These are phyloP conservation scores for Ptyas mucosa DNA, from an alignment of 2,113 vertebrate genomes.

Conservation along the genomic window DNA sequence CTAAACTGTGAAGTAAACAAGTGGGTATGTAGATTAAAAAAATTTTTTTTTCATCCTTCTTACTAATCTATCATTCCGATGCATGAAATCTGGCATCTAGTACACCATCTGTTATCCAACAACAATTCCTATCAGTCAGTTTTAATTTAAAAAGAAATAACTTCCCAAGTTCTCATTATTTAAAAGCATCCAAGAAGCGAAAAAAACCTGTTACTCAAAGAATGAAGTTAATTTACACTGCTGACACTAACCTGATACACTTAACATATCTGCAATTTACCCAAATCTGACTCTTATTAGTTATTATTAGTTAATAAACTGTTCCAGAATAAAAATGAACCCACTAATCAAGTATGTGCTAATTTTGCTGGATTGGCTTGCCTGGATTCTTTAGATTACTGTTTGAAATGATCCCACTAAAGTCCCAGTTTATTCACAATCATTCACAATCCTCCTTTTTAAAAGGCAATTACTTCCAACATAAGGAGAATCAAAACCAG, in stretches of 20 bases:
- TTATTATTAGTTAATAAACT: background rate
- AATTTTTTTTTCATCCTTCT: background rate
- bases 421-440: background rate
- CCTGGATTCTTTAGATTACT: background rate
- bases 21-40: background rate
- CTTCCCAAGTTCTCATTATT: background rate
- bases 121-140: background rate
- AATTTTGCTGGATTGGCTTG: background rate
- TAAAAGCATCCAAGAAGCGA: background rate
- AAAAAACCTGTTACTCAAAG: background rate
- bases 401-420: background rate
- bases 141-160: background rate
- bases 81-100: background rate
- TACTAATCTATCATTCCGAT: background rate
- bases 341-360: background rate
- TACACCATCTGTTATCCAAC: background rate
- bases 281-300: background rate
- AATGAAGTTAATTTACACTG: background rate
- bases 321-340: background rate
- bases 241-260: background rate
- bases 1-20: background rate
- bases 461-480: background rate
- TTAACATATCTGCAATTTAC: background rate
- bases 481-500: background rate
- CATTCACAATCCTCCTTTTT: background rate